Evolutionary conservation across 2,113 vertebrate genomes (phyloP), one percentile per base, ranked within the genome.

Genomic region (Galbula dea): DNA sequence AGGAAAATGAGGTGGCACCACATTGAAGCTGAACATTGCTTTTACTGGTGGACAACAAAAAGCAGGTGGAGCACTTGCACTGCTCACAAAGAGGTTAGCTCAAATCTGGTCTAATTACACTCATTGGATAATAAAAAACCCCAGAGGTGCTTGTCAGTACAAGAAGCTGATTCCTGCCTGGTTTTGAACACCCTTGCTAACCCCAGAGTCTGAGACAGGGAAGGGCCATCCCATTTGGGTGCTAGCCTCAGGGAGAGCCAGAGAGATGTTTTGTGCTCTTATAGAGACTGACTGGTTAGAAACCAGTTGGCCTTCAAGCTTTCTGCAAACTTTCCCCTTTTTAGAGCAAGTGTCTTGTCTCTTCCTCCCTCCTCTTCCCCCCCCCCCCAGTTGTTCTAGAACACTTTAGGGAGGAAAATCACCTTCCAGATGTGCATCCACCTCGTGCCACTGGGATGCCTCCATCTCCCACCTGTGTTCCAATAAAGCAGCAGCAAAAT

Each of bases 41-140:
- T 55, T 32, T 65, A 14, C 11, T 37, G 29, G 17, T 41, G 58
- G 49, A 37, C 18, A 75, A 7, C 9, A 14, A 12, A 7, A 37
- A 27, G 46, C 3, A 9, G 21, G 18, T 10, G 13, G 37, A 80
- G 24, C 4, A 26, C 10, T 2, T 30, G 5, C 1, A 1, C 6
- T 24, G 6, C 9, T 34, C 34, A 36, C 48, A 17, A 74, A 12
- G 62, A 41, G 30, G 1, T 6, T 7, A 22, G 45, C 52, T 48
- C 26, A 37, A 4, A 12, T 67, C 71, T 66, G 12, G 72, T 20
- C 19, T n/a, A 26, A 52, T 12, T 45, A 19, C 17, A 20, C 23
- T 49, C 22, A 22, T 23, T 61, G n/a, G n/a, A n/a, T 62, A 24
- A 55, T 34, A 30, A 77, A 71, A 54, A 4, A 18, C 23, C 12